phyloP scores from a whole-genome alignment of 2,888 invertebrate genomes.

The Lathronympha strigana region DNA sequence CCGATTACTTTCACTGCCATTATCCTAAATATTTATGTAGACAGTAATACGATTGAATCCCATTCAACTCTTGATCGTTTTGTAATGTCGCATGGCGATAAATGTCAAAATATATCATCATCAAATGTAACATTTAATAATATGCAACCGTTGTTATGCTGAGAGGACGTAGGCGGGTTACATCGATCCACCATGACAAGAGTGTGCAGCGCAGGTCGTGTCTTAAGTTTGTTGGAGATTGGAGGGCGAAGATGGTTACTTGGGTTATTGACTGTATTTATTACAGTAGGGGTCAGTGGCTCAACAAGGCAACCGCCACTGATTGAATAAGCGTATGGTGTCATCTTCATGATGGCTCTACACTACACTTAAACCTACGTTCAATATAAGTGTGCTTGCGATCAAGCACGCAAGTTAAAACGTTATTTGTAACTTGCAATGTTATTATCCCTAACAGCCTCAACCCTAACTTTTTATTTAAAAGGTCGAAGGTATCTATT shows the following conservation, averaged over 20 bases:
- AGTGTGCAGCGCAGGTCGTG: slow-evolving; percentile 5
- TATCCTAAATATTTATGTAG: slow-evolving; percentile 23
- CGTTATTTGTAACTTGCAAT: too few relatives aligned
- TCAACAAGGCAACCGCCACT: slow-evolving; percentile 59
- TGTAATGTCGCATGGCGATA: slow-evolving; percentile 13
- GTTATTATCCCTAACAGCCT: too few relatives aligned
- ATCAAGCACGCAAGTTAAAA: too few relatives aligned
- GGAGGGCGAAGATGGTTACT: slow-evolving; percentile 1
- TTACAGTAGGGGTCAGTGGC: slow-evolving; percentile 56
- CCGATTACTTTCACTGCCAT: slow-evolving; percentile 13
- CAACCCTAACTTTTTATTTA: too few relatives aligned
- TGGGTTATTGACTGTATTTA: slow-evolving; percentile 26
- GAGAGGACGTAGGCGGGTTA: slow-evolving; percentile 32
- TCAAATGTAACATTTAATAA: slow-evolving; percentile 31
- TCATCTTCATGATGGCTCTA: slow-evolving; percentile 42
- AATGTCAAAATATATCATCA: slow-evolving; percentile 34
- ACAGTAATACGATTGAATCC: slow-evolving; percentile 9
- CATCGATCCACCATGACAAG: slow-evolving; percentile 29
- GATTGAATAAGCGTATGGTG: slow-evolving; percentile 70
- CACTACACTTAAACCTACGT: not conserved
- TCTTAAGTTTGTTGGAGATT: not conserved
- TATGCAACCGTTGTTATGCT: slow-evolving; percentile 37
- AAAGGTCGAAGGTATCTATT: too few relatives aligned
- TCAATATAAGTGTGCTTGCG: too few relatives aligned
- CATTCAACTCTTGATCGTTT: not conserved